Evolutionary conservation across 2,113 vertebrate species (phyloP).

Genomic region (Struthio camelus): DNA sequence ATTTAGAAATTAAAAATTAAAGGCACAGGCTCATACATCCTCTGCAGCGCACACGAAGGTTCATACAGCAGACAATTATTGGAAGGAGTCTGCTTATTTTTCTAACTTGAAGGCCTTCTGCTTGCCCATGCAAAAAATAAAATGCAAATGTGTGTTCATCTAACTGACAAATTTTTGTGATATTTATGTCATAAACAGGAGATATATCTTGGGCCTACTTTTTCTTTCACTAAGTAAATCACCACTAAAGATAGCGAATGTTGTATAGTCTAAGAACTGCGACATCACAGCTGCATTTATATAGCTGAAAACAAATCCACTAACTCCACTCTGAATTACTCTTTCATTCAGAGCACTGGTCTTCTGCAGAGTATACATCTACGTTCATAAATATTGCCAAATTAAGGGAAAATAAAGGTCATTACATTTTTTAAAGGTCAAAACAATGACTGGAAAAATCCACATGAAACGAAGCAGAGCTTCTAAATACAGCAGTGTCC

Average conservation of each 20-base stretch:
- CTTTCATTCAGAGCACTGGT: neutral
- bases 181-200: neutral
- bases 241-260: neutral
- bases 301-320: neutral
- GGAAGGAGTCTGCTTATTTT: neutral
- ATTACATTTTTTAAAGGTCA: neutral
- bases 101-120: neutral
- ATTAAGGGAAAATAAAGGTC: conserved; percentile 14
- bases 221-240: neutral
- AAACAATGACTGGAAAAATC: neutral
- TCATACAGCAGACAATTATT: neutral
- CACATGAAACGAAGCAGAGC: neutral
- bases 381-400: neutral
- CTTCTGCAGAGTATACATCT: neutral
- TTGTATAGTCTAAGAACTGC: neutral
- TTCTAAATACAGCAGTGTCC: neutral
- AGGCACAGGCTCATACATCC: neutral
- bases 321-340: neutral
- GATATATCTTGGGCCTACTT: neutral
- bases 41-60: neutral
- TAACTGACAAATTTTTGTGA: neutral
- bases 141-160: neutral
- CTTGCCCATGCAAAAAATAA: neutral
- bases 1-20: neutral
- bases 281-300: neutral